Conservation (phyloP, 2,888 invertebrate species). For the Meta bourneti region DNA sequence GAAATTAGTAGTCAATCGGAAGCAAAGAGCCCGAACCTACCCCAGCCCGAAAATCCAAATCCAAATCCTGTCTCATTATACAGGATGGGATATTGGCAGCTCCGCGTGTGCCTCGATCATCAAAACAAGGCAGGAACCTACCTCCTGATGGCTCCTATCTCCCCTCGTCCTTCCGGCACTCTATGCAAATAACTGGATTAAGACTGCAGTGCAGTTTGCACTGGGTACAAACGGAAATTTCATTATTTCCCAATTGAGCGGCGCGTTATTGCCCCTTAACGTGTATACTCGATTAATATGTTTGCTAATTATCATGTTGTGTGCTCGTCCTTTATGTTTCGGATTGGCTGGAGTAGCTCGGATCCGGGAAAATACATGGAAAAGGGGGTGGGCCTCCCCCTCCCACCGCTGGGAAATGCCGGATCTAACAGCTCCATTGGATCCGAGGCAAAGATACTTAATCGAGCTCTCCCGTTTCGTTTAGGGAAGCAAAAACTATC, state of each 20-base stretch:
- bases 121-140: slow-evolving; percentile 19
- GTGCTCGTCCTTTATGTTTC: slow-evolving; percentile 50
- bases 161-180: slow-evolving; percentile 46
- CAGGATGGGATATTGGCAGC: slow-evolving; percentile 49
- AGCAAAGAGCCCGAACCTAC: background rate
- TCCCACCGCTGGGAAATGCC: slow-evolving; percentile 20
- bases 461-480: slow-evolving; percentile 16
- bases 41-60: background rate
- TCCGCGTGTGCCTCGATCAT: slow-evolving; percentile 12
- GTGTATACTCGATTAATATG: slow-evolving; percentile 64
- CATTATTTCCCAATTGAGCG: slow-evolving; percentile 61
- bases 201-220: slow-evolving; percentile 25
- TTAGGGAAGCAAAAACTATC: slow-evolving; percentile 31
- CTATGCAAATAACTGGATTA: slow-evolving; percentile 68
- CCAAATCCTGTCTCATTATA: slow-evolving; percentile 54
- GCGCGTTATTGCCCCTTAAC: slow-evolving; percentile 61
- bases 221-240: slow-evolving; percentile 57
- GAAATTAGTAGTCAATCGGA: slow-evolving; percentile 49
- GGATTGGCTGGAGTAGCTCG: slow-evolving; percentile 16
- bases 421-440: slow-evolving; percentile 6
- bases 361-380: slow-evolving; percentile 3
- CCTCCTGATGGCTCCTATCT: slow-evolving; percentile 29
- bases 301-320: slow-evolving; percentile 63
- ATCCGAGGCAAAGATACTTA: slow-evolving; percentile 11
- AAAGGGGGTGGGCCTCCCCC: background rate